A percentile compares a stretch with the other conserved stretches of the same genome.
Evolutionary conservation across 2,888 invertebrate genomes (phyloP).

Genomic region (Rhodophaea formosa): DNA sequence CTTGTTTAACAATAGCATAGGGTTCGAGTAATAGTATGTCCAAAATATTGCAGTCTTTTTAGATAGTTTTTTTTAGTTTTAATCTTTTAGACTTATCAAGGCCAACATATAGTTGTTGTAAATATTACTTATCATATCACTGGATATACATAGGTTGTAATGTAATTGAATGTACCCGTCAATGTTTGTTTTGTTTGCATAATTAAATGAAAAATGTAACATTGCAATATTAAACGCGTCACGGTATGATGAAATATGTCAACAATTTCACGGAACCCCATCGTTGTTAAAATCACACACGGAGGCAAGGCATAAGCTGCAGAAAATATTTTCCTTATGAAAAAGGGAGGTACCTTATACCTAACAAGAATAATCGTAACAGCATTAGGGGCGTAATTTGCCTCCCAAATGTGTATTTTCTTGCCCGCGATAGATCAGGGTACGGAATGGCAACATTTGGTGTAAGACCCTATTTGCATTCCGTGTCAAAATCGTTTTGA

Average conservation of each 20-base stretch:
- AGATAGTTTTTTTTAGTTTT: too few species aligned
- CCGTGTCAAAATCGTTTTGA: conserved; percentile 19
- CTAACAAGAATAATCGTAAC: conserved; percentile 51
- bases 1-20: too few species aligned
- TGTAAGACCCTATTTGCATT: conserved; percentile 18
- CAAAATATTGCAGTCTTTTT: too few species aligned
- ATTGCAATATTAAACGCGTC: neutral
- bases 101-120: too few species aligned
- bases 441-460: conserved; percentile 20
- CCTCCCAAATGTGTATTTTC: conserved; percentile 54
- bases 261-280: neutral
- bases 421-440: conserved; percentile 35
- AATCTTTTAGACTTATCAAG: too few species aligned
- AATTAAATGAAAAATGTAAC: too few species aligned
- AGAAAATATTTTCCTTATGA: conserved; percentile 18
- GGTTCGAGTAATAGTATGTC: too few species aligned
- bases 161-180: too few species aligned
- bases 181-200: too few species aligned
- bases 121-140: too few species aligned
- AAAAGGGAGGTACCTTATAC: conserved; percentile 10
- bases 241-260: neutral
- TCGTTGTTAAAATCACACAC: conserved; percentile 30
- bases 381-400: conserved; percentile 63
- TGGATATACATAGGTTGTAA: too few species aligned
- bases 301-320: conserved; percentile 25